These are phyloP conservation scores for Andrena flavipes DNA, from an alignment of 2,888 invertebrate species.

Conservation along the genomic window DNA sequence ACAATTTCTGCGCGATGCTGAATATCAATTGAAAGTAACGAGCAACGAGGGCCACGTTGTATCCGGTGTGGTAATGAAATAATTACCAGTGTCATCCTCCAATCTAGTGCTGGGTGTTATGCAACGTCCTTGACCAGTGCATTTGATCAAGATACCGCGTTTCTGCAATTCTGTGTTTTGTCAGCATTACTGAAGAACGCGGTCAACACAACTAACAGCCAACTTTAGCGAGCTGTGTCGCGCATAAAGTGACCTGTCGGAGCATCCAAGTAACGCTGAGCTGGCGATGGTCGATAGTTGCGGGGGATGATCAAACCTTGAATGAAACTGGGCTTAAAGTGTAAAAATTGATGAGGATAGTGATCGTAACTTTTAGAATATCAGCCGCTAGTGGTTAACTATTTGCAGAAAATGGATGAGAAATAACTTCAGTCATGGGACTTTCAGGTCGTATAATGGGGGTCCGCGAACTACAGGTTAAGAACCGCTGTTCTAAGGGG, in stretches of 20 bases:
- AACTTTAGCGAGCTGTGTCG: background rate
- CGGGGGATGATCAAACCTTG: too few relatives aligned
- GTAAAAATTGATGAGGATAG: too few relatives aligned
- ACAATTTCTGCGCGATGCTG: constrained; percentile 33
- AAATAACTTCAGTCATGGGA: too few relatives aligned
- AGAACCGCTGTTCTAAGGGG: too few relatives aligned
- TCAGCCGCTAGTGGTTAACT: too few relatives aligned
- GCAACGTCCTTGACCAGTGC: constrained; percentile 62
- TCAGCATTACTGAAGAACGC: background rate
- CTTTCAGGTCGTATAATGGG: too few relatives aligned
- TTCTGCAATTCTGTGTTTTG: constrained; percentile 18
- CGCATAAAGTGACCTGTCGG: background rate
- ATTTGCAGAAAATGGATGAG: too few relatives aligned
- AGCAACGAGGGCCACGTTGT: constrained; percentile 73
- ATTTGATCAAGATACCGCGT: constrained; percentile 21
- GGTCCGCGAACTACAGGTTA: too few relatives aligned
- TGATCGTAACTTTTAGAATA: too few relatives aligned
- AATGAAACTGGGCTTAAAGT: too few relatives aligned
- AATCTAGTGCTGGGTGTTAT: constrained; percentile 57
- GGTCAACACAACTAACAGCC: constrained; percentile 30
- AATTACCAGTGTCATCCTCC: constrained; percentile 75
- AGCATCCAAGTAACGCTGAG: background rate
- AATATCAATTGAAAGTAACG: constrained; percentile 78
- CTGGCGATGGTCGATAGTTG: background rate
- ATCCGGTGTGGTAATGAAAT: constrained; percentile 78